Evolutionary conservation across 2,888 invertebrate genomes (phyloP).

Genomic region (Idaea biselata): DNA sequence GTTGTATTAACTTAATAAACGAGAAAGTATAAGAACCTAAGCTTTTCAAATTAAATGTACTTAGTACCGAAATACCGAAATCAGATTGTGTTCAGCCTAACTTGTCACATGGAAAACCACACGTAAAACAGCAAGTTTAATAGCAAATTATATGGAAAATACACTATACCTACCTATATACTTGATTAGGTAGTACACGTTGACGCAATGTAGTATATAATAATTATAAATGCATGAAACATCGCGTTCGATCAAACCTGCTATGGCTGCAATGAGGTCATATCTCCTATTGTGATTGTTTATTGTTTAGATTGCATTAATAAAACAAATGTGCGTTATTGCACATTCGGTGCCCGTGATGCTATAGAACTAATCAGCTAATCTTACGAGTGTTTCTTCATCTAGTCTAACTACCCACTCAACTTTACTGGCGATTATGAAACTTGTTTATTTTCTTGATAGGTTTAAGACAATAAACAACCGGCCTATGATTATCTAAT

Average conservation of each 20-base stretch:
- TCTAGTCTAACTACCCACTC: not conserved
- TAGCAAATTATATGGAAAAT: not conserved
- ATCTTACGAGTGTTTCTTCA: not conserved
- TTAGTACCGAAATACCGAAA: too few relatives aligned
- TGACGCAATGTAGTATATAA: conserved; percentile 20
- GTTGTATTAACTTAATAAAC: too few relatives aligned
- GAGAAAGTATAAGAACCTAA: too few relatives aligned
- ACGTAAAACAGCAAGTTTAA: not conserved
- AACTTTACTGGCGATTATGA: too few relatives aligned
- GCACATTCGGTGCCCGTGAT: not conserved
- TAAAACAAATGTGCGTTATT: conserved; percentile 10
- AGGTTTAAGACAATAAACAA: too few relatives aligned
- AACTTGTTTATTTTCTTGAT: too few relatives aligned
- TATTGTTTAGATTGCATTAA: conserved; percentile 48
- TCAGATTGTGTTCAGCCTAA: too few relatives aligned
- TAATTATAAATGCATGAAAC: conserved; percentile 51
- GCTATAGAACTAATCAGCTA: not conserved
- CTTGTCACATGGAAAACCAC: too few relatives aligned
- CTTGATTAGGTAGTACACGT: not conserved
- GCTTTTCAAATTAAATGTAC: too few relatives aligned
- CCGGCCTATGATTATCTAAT: too few relatives aligned
- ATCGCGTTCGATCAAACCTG: conserved; percentile 45
- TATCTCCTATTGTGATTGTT: conserved; percentile 48
- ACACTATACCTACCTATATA: not conserved
- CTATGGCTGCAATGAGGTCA: conserved; percentile 56